Evolutionary conservation across 2,797 vertebrate genomes (phyloP).

Genomic region (Urophycis tenuis): DNA sequence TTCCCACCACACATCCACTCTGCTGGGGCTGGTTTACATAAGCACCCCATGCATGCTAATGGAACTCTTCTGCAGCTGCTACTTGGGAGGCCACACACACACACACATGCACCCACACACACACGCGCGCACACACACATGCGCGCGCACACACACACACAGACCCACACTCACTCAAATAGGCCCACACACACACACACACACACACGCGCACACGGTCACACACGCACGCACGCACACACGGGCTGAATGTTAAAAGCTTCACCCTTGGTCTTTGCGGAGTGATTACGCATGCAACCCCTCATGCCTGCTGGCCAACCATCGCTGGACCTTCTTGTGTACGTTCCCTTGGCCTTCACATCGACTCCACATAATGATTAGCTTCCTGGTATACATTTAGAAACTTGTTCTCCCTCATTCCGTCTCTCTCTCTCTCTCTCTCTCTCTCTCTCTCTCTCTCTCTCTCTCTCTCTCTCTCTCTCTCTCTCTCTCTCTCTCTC

Average conservation of each 20-base stretch:
- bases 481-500: background rate
- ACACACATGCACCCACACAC: slow-evolving; percentile 8
- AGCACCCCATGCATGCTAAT: slow-evolving; percentile 68
- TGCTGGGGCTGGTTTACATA: slow-evolving; percentile 62
- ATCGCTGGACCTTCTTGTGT: slow-evolving; percentile 27
- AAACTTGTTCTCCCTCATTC: background rate
- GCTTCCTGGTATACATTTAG: slow-evolving; percentile 6
- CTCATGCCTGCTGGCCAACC: slow-evolving; percentile 37
- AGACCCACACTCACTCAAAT: slow-evolving; percentile 10
- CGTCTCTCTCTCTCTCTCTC: background rate
- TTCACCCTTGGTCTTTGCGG: slow-evolving; percentile 49
- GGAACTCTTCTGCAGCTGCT: slow-evolving; percentile 61
- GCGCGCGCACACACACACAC: slow-evolving; percentile 13
- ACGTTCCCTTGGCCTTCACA: slow-evolving; percentile 32
- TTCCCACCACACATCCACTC: slow-evolving; percentile 55
- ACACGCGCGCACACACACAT: slow-evolving; percentile 12
- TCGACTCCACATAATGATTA: slow-evolving; percentile 9
- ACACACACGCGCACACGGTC: slow-evolving; percentile 30
- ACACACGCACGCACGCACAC: slow-evolving; percentile 20
- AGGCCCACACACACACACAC: slow-evolving; percentile 33
- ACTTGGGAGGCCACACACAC: slow-evolving; percentile 18
- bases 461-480: background rate
- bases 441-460: background rate
- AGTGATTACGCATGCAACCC: slow-evolving; percentile 63
- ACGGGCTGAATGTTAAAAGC: slow-evolving; percentile 46